Conservation (phyloP, 1,140 invertebrate species). For the Dufourea novaeangliae region DNA sequence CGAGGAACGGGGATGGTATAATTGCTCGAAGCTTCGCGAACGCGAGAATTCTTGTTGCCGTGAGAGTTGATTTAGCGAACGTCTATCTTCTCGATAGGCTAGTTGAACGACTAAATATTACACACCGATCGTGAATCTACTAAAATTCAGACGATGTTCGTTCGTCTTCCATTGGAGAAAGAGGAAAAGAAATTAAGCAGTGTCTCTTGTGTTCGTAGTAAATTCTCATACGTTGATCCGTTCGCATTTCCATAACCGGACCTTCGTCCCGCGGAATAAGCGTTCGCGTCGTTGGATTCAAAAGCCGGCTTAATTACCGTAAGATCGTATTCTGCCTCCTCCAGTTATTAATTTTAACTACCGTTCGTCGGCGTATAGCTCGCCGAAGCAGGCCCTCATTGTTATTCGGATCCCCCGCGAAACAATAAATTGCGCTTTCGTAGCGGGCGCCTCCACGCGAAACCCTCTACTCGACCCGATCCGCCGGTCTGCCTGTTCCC, state of each 20-base stretch:
- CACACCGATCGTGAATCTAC: no score
- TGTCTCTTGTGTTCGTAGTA: no score
- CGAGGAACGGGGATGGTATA: constrained; percentile 34
- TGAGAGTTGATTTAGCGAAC: not conserved
- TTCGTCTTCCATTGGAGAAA: no score
- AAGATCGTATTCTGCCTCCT: constrained; percentile 48
- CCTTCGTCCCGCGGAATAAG: constrained; percentile 22
- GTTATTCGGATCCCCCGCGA: constrained; percentile 34
- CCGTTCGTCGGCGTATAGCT: constrained; percentile 20
- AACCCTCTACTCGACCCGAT: constrained; percentile 8
- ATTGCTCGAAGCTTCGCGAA: not conserved
- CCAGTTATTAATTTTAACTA: constrained; percentile 63
- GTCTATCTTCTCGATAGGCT: no score
- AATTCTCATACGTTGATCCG: not conserved
- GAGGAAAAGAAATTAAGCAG: no score
- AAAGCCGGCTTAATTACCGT: constrained; percentile 60
- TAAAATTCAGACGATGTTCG: no score
- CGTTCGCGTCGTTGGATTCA: constrained; percentile 38
- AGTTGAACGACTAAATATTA: no score
- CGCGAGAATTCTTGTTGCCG: not conserved
- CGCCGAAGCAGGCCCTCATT: constrained; percentile 47
- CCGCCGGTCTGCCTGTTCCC: not conserved
- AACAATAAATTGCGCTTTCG: constrained; percentile 54
- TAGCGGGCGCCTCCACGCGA: constrained; percentile 21
- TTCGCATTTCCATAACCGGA: constrained; percentile 9